Evolutionary conservation across 2,888 invertebrate species (phyloP).

Genomic region (Trichacis sp.): DNA sequence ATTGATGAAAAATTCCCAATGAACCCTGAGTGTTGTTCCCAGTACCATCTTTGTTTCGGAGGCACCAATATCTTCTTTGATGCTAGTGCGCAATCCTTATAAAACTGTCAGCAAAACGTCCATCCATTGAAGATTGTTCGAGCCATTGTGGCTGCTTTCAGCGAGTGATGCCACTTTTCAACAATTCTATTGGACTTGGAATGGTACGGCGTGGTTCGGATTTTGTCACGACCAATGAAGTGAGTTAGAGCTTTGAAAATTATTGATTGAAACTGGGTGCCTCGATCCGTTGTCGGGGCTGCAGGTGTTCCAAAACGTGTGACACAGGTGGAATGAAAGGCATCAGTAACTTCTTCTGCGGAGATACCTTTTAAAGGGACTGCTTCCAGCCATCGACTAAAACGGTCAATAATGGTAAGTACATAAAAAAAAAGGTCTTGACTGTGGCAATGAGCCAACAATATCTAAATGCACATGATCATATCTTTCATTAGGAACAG

Average conservation of each 20-base stretch:
- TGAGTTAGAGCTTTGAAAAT: slow-evolving; percentile 36
- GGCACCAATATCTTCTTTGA: slow-evolving; percentile 53
- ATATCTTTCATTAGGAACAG: slow-evolving; percentile 51
- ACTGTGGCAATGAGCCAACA: slow-evolving; percentile 35
- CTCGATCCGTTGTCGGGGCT: slow-evolving; percentile 46
- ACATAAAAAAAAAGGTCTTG: slow-evolving; percentile 47
- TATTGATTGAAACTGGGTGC: slow-evolving; percentile 47
- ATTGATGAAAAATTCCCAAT: slow-evolving; percentile 45
- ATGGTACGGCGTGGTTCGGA: slow-evolving; percentile 35
- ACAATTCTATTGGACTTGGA: slow-evolving; percentile 33
- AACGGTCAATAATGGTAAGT: slow-evolving; percentile 57
- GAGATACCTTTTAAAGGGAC: slow-evolving; percentile 22
- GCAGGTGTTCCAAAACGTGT: slow-evolving; percentile 35
- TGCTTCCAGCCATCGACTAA: slow-evolving; percentile 47
- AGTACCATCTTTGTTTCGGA: slow-evolving; percentile 57
- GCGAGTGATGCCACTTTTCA: slow-evolving; percentile 23
- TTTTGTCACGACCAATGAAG: slow-evolving; percentile 23
- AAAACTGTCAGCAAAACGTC: slow-evolving; percentile 54
- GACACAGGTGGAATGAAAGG: slow-evolving; percentile 34
- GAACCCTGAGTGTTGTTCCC: slow-evolving; percentile 51
- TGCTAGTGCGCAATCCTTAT: slow-evolving; percentile 53
- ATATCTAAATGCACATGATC: slow-evolving; percentile 58
- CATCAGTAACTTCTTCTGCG: slow-evolving; percentile 39
- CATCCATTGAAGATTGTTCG: slow-evolving; percentile 40
- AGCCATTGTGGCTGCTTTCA: slow-evolving; percentile 9